A percentile compares a stretch with the other conserved stretches of the same genome.
Conservation (phyloP, 2,888 invertebrate species). For the Diaperis boleti region DNA sequence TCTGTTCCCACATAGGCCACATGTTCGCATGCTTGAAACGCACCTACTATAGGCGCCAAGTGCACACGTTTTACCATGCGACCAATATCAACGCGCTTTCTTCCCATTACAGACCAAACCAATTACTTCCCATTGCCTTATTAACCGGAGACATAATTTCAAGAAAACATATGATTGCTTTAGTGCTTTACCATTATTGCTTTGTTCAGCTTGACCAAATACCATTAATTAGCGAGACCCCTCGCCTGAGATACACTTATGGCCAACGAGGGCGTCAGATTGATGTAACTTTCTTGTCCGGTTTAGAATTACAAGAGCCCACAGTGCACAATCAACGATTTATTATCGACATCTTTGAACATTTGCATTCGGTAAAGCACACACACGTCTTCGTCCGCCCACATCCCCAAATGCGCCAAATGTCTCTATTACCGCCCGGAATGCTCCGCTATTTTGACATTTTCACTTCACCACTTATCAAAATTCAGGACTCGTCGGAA, state of each 20-base stretch:
- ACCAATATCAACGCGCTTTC: too few relatives aligned
- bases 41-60: too few relatives aligned
- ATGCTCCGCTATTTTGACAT: constrained; percentile 17
- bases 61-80: too few relatives aligned
- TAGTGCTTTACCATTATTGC: neutral
- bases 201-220: constrained; percentile 11
- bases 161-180: too few relatives aligned
- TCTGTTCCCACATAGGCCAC: too few relatives aligned
- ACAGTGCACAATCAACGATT: constrained; percentile 54
- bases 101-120: too few relatives aligned
- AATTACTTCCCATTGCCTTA: too few relatives aligned
- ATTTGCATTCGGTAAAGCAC: constrained; percentile 49
- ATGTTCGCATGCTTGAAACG: too few relatives aligned
- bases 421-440: constrained; percentile 35
- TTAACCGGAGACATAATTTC: too few relatives aligned
- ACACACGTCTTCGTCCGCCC: constrained; percentile 37
- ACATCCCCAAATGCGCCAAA: constrained; percentile 29
- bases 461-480: constrained; percentile 31
- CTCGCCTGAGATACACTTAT: constrained; percentile 28
- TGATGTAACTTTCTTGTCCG: constrained; percentile 53
- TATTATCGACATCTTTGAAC: constrained; percentile 53
- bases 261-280: constrained; percentile 52
- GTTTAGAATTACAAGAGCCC: constrained; percentile 57
- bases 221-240: constrained; percentile 42
- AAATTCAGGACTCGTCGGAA: constrained; percentile 31